Conservation (phyloP, 2,113 vertebrate genomes). For the Opisthocomus hoazin region DNA sequence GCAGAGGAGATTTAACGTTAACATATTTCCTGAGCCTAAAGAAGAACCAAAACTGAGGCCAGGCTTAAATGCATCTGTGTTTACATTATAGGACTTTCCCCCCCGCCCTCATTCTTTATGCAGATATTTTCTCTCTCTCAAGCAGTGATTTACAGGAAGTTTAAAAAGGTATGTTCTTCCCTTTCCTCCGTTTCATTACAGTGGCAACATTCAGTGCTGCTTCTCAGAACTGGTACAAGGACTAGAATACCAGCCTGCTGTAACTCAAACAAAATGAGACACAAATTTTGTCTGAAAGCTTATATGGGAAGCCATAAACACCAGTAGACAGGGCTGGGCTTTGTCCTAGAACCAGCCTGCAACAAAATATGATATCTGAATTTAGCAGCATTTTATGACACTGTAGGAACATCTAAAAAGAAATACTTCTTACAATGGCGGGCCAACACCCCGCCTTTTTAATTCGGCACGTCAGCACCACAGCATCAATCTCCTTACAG, state of each 20-base stretch:
- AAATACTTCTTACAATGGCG: background rate
- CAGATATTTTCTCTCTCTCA: background rate
- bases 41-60: background rate
- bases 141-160: background rate
- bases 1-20: background rate
- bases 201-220: background rate
- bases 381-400: constrained; percentile 5
- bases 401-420: background rate
- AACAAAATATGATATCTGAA: constrained; percentile 38
- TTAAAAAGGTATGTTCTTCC: background rate
- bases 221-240: background rate
- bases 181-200: background rate
- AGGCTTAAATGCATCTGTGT: background rate
- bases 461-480: background rate
- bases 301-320: constrained; percentile 50
- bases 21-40: background rate
- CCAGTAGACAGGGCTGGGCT: background rate
- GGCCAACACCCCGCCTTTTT: background rate
- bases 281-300: constrained; percentile 49
- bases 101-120: background rate
- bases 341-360: constrained; percentile 37
- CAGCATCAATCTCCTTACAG: background rate
- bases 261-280: constrained; percentile 57
- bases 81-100: background rate
- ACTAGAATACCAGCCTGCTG: background rate